A percentile compares a stretch with the other conserved stretches of the same genome.
Conservation (phyloP, 92 coral and sea anemone species). For the Siderastrea radians region DNA sequence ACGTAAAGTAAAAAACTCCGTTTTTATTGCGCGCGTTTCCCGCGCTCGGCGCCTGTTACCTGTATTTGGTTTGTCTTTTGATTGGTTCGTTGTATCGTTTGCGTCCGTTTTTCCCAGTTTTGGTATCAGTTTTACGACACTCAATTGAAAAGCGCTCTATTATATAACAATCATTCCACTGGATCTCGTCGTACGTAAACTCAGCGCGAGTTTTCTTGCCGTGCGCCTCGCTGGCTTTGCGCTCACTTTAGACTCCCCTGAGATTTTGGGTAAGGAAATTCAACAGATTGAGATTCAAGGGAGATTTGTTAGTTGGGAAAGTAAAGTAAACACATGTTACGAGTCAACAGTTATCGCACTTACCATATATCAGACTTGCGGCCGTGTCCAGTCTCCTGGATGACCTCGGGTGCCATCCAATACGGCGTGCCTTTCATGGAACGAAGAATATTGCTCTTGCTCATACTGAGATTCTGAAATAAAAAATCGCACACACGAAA, state of each 20-base stretch:
- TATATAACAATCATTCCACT: too few relatives aligned
- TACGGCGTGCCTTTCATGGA: slow-evolving; percentile 99
- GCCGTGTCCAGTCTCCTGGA: slow-evolving; percentile 97
- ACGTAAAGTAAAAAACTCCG: too few relatives aligned
- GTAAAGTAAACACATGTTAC: neutral
- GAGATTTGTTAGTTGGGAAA: neutral
- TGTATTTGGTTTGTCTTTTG: too few relatives aligned
- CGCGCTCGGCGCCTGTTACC: too few relatives aligned
- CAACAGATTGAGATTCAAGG: neutral
- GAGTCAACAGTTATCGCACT: neutral
- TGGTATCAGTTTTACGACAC: too few relatives aligned
- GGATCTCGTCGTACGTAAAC: too few relatives aligned
- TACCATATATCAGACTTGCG: slow-evolving; percentile 98
- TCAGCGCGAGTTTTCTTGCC: too few relatives aligned
- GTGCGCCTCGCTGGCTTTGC: too few relatives aligned
- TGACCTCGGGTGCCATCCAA: slow-evolving; percentile 99
- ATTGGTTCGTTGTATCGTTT: too few relatives aligned
- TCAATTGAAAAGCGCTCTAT: too few relatives aligned
- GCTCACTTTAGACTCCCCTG: neutral
- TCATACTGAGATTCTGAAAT: slow-evolving; percentile 90
- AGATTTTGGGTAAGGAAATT: neutral
- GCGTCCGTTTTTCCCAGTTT: too few relatives aligned
- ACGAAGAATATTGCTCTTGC: slow-evolving; percentile 89
- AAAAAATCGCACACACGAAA: neutral
- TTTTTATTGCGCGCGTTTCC: too few relatives aligned